Percentiles rank a stretch among this genome's conserved stretches.
These are phyloP conservation scores for Acanthopleura granulata DNA, from an alignment of 2,888 invertebrate genomes.

Conservation along the genomic window DNA sequence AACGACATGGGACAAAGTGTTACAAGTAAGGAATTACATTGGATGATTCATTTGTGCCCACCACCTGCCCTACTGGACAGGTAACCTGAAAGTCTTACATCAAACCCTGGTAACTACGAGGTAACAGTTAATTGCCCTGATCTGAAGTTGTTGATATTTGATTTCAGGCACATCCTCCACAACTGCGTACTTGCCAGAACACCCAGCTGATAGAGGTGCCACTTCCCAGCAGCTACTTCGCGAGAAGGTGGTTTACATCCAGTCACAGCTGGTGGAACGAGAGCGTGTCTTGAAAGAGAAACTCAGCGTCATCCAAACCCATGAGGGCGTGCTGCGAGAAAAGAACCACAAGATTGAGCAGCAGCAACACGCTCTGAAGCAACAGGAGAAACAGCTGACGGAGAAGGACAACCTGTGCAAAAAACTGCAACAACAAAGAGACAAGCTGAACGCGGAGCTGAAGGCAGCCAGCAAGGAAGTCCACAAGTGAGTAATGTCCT, in stretches of 20 bases:
- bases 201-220: too few species aligned
- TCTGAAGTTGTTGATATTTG: too few species aligned
- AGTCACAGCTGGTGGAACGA: constrained; percentile 8
- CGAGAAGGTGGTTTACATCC: constrained; percentile 11
- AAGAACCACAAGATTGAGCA: not conserved
- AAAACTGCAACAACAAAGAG: constrained; percentile 24
- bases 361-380: not conserved
- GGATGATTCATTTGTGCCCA: too few species aligned
- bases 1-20: too few species aligned
- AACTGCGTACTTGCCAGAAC: too few species aligned
- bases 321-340: not conserved
- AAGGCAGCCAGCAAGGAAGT: constrained; percentile 17
- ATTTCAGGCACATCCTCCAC: too few species aligned
- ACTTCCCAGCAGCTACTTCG: constrained; percentile 9
- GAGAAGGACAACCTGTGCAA: constrained; percentile 20
- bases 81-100: too few species aligned
- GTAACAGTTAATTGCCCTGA: too few species aligned
- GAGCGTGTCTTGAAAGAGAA: not conserved
- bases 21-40: too few species aligned
- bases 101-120: too few species aligned
- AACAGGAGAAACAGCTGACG: constrained; percentile 13
- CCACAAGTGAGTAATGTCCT: not conserved
- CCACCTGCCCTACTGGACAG: too few species aligned
- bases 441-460: constrained; percentile 30
- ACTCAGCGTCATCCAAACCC: not conserved